Percentiles rank a stretch among this genome's conserved stretches.
Conservation (phyloP, 1,140 invertebrate species). For the Callitettix versicolor region DNA sequence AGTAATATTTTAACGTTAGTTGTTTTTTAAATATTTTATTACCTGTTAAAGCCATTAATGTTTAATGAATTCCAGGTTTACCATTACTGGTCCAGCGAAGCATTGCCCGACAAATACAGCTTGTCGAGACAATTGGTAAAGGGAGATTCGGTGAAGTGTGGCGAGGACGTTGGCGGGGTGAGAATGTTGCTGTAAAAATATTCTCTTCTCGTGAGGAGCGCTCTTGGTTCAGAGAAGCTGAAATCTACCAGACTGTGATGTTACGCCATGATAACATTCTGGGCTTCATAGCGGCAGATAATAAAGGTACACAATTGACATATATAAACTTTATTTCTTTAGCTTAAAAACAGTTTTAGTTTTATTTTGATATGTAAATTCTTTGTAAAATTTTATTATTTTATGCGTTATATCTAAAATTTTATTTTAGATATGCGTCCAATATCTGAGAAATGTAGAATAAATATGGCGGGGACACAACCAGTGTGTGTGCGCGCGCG, state of each 20-base stretch:
- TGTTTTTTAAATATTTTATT: too few species aligned
- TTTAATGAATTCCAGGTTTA: slow-evolving; percentile 48
- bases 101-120: slow-evolving; percentile 61
- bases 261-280: slow-evolving; percentile 82
- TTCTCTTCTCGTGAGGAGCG: slow-evolving; percentile 80
- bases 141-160: slow-evolving; percentile 83
- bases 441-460: too few species aligned
- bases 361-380: too few species aligned
- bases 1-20: too few species aligned
- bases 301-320: slow-evolving; percentile 29
- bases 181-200: slow-evolving; percentile 84
- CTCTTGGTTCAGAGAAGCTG: slow-evolving; percentile 80
- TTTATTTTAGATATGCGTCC: too few species aligned
- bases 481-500: too few species aligned
- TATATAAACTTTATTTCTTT: too few species aligned
- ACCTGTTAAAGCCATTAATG: too few species aligned
- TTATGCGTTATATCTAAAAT: too few species aligned
- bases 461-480: too few species aligned
- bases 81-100: slow-evolving; percentile 69
- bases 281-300: slow-evolving; percentile 82
- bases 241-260: slow-evolving; percentile 81
- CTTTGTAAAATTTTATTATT: too few species aligned
- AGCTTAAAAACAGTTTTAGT: too few species aligned
- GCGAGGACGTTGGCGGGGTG: slow-evolving; percentile 75
- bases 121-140: slow-evolving; percentile 70